A percentile compares a stretch with the other conserved stretches of the same genome.
Evolutionary conservation across 2,797 vertebrate species (phyloP).

Genomic region (Cuculus canorus): DNA sequence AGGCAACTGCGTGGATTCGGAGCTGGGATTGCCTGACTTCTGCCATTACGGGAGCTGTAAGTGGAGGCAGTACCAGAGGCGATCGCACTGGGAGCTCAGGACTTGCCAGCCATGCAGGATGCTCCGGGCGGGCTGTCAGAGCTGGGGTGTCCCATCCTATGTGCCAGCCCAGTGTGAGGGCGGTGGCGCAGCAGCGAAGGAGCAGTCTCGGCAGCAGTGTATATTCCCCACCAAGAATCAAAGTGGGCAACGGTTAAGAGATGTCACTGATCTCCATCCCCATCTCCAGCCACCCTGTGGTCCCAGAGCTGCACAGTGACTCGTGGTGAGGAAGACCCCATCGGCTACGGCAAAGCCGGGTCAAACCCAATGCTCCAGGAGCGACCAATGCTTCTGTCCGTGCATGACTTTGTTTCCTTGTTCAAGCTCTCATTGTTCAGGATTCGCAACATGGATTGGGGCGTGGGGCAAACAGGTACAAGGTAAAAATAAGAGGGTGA

Average conservation of each 20-base stretch:
- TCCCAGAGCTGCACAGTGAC: background rate
- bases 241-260: background rate
- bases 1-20: background rate
- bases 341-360: accelerated
- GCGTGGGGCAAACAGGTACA: accelerated
- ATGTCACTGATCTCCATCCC: background rate
- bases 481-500: background rate
- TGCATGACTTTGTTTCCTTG: accelerated
- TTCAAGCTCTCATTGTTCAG: accelerated
- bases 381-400: accelerated
- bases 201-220: background rate
- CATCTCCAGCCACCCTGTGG: background rate
- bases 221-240: background rate
- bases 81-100: background rate
- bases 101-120: background rate
- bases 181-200: background rate
- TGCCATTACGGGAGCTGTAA: constrained; percentile 60
- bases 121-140: constrained; percentile 56
- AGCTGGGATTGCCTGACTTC: background rate
- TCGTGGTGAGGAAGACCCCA: accelerated
- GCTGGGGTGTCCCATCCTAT: accelerated
- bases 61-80: constrained; percentile 25
- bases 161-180: accelerated
- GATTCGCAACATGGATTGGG: accelerated
- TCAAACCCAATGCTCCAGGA: background rate